Conservation (phyloP, 35 echinoderm and acorn worm species). For the Acanthaster planci region DNA sequence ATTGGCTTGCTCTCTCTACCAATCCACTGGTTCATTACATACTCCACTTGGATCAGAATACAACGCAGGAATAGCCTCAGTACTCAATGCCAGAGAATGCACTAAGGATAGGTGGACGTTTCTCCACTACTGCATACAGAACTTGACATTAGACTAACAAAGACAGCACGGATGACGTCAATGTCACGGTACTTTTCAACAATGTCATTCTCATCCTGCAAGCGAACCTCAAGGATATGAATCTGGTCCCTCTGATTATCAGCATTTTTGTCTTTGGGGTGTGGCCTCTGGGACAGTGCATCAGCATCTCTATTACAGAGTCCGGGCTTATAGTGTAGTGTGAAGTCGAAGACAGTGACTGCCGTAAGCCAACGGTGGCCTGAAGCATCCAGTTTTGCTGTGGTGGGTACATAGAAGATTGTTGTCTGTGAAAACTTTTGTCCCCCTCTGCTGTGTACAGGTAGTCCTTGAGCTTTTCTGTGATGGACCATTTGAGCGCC, state of each 20-base stretch:
- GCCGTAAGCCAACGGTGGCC: slow-evolving; percentile 55
- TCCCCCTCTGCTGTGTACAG: no score
- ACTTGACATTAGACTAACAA: not conserved
- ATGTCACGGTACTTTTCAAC: not conserved
- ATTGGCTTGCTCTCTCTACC: not conserved
- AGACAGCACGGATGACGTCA: not conserved
- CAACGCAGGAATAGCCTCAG: no score
- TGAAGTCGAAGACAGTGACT: slow-evolving; percentile 39
- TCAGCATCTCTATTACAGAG: slow-evolving; percentile 29
- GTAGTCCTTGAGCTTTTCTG: no score
- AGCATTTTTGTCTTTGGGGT: not conserved
- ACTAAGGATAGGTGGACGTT: no score
- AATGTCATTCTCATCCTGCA: not conserved
- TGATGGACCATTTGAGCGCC: no score
- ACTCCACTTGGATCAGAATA: no score
- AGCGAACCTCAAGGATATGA: not conserved
- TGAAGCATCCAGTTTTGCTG: no score
- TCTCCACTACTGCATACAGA: no score
- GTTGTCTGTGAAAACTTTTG: slow-evolving; percentile 49
- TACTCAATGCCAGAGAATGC: no score
- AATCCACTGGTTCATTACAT: no score
- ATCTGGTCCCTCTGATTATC: not conserved
- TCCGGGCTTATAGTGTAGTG: slow-evolving; percentile 24
- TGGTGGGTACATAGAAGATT: slow-evolving; percentile 40
- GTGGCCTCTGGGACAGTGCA: slow-evolving; percentile 31